Evolutionary conservation across 1,140 invertebrate species (phyloP).

Genomic region (Drosophila chauvacae): DNA sequence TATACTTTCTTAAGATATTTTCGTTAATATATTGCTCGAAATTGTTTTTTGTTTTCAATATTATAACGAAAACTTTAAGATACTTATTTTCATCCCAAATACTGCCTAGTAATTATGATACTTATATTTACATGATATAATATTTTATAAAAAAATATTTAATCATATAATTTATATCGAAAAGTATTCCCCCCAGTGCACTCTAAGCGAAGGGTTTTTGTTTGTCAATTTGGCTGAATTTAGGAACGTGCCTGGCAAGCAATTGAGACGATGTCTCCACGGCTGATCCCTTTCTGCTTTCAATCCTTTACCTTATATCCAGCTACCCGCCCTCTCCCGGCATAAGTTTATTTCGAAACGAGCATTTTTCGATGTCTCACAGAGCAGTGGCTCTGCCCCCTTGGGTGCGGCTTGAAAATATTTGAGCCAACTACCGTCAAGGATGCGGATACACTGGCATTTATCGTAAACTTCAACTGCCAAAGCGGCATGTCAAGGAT

Average conservation of each 20-base stretch:
- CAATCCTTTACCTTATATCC: slow-evolving; percentile 36
- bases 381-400: not conserved
- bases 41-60: too few relatives aligned
- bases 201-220: slow-evolving; percentile 35
- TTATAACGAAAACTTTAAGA: too few relatives aligned
- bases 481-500: slow-evolving; percentile 72
- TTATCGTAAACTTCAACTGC: slow-evolving; percentile 82
- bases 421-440: slow-evolving; percentile 61
- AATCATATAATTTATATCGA: not conserved
- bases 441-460: slow-evolving; percentile 55
- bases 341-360: slow-evolving; percentile 67
- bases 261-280: slow-evolving; percentile 46
- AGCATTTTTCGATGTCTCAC: slow-evolving; percentile 46
- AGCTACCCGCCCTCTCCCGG: not conserved
- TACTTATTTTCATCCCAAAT: too few relatives aligned
- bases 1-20: not conserved
- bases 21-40: too few relatives aligned
- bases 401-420: slow-evolving; percentile 60
- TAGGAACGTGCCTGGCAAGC: slow-evolving; percentile 52
- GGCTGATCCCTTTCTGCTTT: slow-evolving; percentile 60
- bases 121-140: too few relatives aligned
- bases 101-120: too few relatives aligned
- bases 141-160: not conserved
- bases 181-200: slow-evolving; percentile 6
- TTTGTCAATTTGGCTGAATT: slow-evolving; percentile 75